Evolutionary conservation across 64 coral and sea anemone species (phyloP), one percentile per base, ranked within the genome.

Genomic region (Actinia equina): DNA sequence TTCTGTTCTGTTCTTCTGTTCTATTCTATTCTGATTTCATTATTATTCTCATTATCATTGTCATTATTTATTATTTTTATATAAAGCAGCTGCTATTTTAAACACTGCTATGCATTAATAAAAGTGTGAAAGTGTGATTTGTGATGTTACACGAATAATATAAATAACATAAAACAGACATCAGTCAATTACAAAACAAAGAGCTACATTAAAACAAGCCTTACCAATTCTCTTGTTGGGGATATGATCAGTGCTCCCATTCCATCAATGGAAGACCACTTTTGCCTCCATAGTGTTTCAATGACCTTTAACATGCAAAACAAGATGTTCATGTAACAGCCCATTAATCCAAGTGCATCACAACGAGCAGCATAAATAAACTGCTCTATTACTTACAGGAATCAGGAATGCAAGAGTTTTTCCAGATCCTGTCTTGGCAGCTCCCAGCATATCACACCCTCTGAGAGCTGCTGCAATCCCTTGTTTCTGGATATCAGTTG

Each of bases 341-440:
- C 30, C 30, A 37, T 37, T 37, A n/a, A n/a, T 37, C 30, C 30
- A 37, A 37, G 30, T 37, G 30, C n/a, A n/a, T n/a, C n/a, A n/a
- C n/a, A n/a, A n/a, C 30, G n/a, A n/a, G n/a, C n/a, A n/a, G n/a
- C n/a, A 1, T 37, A 37, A 37, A 37, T 37, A 37, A 37, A 37
- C 30, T 37, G 30, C 30, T 37, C 30, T 37, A 26, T 26, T 5
- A 82, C 96, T 88, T 71, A 98, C 96, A 17, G 97, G 97, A 55
- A 99, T 95, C 44, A 99, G 97, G 82, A 99, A 99, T 59, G 97
- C 97, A 17, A 99, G 88, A 49, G 97, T 99, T 86, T 99, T 99
- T 83, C 97, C 97, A 25, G 93, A 95, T 25, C 97, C 97, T 79
- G 97, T 99, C 43, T 95, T 95, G n/a, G 97, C 97, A 45, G 97